Percentiles rank a stretch among this genome's conserved stretches.
These are phyloP conservation scores for Rhynchonycteris naso DNA, from an alignment of 2,797 vertebrate genomes.

Conservation along the genomic window DNA sequence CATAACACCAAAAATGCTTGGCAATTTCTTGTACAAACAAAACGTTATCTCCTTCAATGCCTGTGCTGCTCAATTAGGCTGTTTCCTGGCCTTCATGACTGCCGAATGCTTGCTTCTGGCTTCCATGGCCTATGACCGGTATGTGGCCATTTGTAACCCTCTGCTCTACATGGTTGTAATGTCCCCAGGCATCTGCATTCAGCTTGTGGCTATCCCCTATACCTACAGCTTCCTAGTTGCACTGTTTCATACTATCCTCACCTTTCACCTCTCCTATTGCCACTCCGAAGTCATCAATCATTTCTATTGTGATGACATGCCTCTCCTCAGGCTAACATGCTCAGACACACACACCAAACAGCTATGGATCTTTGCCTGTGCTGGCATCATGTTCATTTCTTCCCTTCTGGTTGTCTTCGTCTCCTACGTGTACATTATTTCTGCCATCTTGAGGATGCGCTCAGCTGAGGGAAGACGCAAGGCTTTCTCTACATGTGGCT, in stretches of 20 bases:
- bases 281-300: constrained; percentile 67
- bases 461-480: constrained; percentile 16
- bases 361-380: constrained; percentile 25
- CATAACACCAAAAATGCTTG: constrained; percentile 75
- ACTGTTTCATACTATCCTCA: constrained; percentile 43
- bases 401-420: constrained; percentile 66
- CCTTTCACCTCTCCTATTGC: constrained; percentile 72
- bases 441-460: constrained; percentile 24
- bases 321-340: constrained; percentile 71
- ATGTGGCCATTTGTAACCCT: constrained; percentile 73
- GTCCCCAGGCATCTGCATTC: constrained; percentile 58
- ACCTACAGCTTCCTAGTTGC: constrained; percentile 52
- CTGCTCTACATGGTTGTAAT: constrained; percentile 62
- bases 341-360: constrained; percentile 22
- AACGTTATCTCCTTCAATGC: constrained; percentile 66
- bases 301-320: constrained; percentile 79
- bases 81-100: constrained; percentile 64
- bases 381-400: neutral
- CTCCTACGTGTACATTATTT: constrained; percentile 67
- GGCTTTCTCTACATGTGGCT: constrained; percentile 67
- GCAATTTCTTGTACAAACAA: constrained; percentile 64
- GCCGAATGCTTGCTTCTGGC: constrained; percentile 72
- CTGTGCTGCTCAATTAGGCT: constrained; percentile 70
- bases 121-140: constrained; percentile 74
- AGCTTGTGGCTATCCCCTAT: constrained; percentile 61